Evolutionary conservation across 2,888 invertebrate genomes (phyloP).

Genomic region (Zaprionus obscuricornis): DNA sequence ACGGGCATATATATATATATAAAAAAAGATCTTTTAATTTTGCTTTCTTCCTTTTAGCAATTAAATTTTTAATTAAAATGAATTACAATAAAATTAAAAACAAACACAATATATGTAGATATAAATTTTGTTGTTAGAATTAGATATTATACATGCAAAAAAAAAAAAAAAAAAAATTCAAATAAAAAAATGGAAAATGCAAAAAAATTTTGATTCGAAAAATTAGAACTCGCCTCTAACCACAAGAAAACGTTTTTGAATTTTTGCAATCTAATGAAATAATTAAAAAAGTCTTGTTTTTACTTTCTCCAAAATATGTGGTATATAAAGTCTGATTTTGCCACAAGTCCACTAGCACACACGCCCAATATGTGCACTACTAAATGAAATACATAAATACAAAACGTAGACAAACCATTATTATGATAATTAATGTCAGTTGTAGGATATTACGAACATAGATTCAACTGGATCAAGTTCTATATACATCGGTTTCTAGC

Average conservation of each 20-base stretch:
- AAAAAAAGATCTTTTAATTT: conserved; percentile 48
- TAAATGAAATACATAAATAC: background rate
- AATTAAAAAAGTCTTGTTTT: background rate
- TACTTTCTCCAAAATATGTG: conserved; percentile 20
- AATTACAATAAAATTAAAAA: conserved; percentile 55
- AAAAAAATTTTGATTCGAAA: conserved; percentile 31
- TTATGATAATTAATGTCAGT: no score
- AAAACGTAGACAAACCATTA: background rate
- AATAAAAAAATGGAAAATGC: conserved; percentile 32
- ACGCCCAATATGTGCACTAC: background rate
- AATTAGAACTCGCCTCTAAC: conserved; percentile 15
- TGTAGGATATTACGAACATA: no score
- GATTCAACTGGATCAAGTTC: no score
- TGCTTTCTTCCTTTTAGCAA: conserved; percentile 61
- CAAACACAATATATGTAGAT: conserved; percentile 51
- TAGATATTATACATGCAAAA: conserved; percentile 39
- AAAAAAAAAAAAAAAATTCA: conserved; percentile 9
- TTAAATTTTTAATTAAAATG: conserved; percentile 53
- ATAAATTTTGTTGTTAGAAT: conserved; percentile 70
- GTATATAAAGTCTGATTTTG: conserved; percentile 7
- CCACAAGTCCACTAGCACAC: background rate
- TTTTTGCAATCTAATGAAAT: background rate
- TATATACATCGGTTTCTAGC: no score
- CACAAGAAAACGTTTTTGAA: conserved; percentile 5
- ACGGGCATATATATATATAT: conserved; percentile 40